phyloP scores from a whole-genome alignment of 2,797 vertebrate species.

The Ataeniobius toweri region DNA sequence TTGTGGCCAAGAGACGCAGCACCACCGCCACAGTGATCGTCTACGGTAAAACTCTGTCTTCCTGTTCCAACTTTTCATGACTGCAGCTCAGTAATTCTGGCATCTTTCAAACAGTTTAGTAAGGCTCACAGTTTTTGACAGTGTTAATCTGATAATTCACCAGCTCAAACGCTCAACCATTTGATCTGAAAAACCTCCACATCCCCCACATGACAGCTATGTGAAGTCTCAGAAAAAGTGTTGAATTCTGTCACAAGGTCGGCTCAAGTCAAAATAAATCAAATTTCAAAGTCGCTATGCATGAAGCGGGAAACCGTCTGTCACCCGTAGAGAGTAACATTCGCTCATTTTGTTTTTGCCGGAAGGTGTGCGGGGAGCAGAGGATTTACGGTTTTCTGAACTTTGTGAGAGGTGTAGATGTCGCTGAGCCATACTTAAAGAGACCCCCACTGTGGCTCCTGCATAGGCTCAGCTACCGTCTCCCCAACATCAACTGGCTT shows the following conservation, averaged over 20 bases:
- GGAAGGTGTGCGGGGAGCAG: slow-evolving; percentile 50
- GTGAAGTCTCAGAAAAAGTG: slow-evolving; percentile 17
- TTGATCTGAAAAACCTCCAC: slow-evolving; percentile 11
- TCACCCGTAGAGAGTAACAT: slow-evolving; percentile 34
- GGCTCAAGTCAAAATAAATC: slow-evolving; percentile 40
- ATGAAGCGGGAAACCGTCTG: slow-evolving; percentile 37
- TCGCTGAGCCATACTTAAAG: slow-evolving; percentile 65
- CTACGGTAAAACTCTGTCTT: slow-evolving; percentile 82
- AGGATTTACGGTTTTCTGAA: slow-evolving; percentile 58
- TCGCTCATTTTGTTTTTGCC: slow-evolving; percentile 57
- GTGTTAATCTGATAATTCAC: slow-evolving; percentile 9
- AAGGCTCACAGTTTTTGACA: slow-evolving; percentile 6
- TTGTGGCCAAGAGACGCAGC: slow-evolving; percentile 95
- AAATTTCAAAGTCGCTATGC: slow-evolving; percentile 48
- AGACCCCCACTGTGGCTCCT: slow-evolving; percentile 65
- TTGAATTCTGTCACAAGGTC: slow-evolving; percentile 25
- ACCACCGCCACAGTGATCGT: slow-evolving; percentile 97
- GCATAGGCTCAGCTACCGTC: slow-evolving; percentile 54
- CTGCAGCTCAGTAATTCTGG: neutral
- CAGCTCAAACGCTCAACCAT: neutral
- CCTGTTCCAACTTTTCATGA: neutral
- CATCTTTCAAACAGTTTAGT: slow-evolving; percentile 5
- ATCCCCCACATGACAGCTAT: slow-evolving; percentile 6
- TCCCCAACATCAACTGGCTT: slow-evolving; percentile 54
- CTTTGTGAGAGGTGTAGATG: slow-evolving; percentile 53